Base-by-base conservation (phyloP, 2,113 vertebrate species). In the Myiozetetes cayanensis region DNA sequence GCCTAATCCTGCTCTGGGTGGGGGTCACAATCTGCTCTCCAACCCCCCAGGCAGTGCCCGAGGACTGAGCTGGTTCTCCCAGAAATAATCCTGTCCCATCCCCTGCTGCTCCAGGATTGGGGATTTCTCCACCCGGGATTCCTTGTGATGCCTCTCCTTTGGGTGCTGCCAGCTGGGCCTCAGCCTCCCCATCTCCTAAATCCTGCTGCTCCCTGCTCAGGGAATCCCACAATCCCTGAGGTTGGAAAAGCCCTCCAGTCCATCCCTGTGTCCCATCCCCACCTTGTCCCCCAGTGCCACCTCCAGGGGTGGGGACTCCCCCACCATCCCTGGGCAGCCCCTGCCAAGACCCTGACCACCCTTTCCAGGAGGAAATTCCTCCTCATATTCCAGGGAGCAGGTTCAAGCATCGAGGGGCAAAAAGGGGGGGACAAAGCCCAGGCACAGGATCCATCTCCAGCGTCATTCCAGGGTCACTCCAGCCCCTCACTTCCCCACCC, bases 141-240 rank as follows among this genome's bases (percentile, higher is more conserved):
- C 44, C 65, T 11, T 5, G 23, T 2, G 59, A 7, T 0, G 7
- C 2, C 1, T 22, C 35, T 19, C 10, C 63, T 43, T 19, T 3
- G 15, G 56, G 16, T 1, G 2, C 71, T 1, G 1, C 13, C 1
- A 4, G 5, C 25, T 1, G 8, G 12, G 72, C 72, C 71, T 92
- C 56, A 16, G 71, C 46, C 46, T 77, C 77, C 71, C 63, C 55
- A 15, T 23, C 18, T 22, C 41, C 74, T 14, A 18, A 47, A 52
- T 10, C 31, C 47, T 12, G 23, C 35, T 4, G 67, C 46, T 59
- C 39, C 53, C 65, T 4, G 27, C 8, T 4, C 24, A 5, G 23
- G 14, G 33, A 49, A 20, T 5, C 30, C 63, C 63, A 12, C 9
- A 23, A 12, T 23, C 2, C 61, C 39, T 8, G 46, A 11, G 46